phyloP scores from a whole-genome alignment of 2,888 invertebrate species.

The Chromoteleia sp. region DNA sequence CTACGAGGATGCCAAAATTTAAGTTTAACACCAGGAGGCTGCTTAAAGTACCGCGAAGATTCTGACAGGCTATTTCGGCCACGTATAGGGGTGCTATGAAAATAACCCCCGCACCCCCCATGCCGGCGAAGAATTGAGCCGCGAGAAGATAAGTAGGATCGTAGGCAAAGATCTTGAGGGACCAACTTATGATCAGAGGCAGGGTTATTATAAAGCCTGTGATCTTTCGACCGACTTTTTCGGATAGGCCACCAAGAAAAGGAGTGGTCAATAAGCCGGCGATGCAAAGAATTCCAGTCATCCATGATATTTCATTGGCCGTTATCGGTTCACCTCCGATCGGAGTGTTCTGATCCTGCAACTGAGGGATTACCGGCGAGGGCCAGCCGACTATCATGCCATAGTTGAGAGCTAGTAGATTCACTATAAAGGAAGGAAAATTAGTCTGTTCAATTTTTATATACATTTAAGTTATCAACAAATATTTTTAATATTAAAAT shows the following conservation, averaged over 20 bases:
- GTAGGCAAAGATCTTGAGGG: constrained; percentile 85
- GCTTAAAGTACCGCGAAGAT: constrained; percentile 86
- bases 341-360: constrained; percentile 84
- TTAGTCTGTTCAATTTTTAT: not conserved
- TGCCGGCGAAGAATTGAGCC: constrained; percentile 87
- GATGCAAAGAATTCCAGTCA: constrained; percentile 86
- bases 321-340: constrained; percentile 85
- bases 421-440: constrained; percentile 78
- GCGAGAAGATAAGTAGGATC: constrained; percentile 85
- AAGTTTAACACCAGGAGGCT: constrained; percentile 85
- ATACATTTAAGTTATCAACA: too few species aligned
- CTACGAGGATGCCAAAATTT: constrained; percentile 79
- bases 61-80: constrained; percentile 87
- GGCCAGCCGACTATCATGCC: constrained; percentile 86
- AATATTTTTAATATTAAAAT: too few species aligned
- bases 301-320: constrained; percentile 85
- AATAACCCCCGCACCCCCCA: constrained; percentile 86
- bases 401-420: constrained; percentile 81
- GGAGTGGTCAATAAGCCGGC: constrained; percentile 86
- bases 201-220: constrained; percentile 86
- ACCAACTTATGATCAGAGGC: constrained; percentile 87
- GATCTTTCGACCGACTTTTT: constrained; percentile 86
- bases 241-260: constrained; percentile 85
- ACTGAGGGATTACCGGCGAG: constrained; percentile 86
- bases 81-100: constrained; percentile 87